Percentiles rank a stretch among this genome's conserved stretches.
Evolutionary conservation across 37 sponge, comb jelly and placozoan genomes (phyloP).

Genomic region (Diacarnus erythraeanus): DNA sequence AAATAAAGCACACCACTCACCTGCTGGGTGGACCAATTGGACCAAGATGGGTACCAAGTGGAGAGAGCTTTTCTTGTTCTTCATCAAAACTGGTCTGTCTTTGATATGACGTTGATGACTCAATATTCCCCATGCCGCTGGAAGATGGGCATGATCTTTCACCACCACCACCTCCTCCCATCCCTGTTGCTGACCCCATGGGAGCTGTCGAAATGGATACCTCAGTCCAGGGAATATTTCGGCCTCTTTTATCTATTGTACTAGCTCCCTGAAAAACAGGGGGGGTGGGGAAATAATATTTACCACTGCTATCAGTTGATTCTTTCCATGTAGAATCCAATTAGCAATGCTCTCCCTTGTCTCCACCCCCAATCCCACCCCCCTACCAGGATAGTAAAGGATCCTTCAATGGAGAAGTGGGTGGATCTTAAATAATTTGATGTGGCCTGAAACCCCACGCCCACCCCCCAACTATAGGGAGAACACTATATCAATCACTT

Average conservation of each 20-base stretch:
- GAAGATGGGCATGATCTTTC: conserved; percentile 1
- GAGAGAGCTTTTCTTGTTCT: conserved; percentile 18
- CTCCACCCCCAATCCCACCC: no score
- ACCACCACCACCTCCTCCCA: background rate
- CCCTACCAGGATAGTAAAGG: no score
- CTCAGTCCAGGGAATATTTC: conserved; percentile 22
- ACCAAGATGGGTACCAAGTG: conserved; percentile 16
- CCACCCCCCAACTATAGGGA: background rate
- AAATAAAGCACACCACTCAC: conserved; percentile 11
- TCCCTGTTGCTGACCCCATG: background rate
- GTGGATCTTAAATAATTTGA: no score
- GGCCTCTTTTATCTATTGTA: background rate
- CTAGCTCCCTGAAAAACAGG: no score
- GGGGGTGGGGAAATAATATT: no score
- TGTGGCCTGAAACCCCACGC: no score
- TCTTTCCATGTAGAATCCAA: no score
- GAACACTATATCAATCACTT: background rate
- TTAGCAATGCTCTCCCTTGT: no score
- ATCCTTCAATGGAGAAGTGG: no score
- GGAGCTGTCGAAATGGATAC: background rate
- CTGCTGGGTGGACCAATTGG: conserved; percentile 64
- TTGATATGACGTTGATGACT: background rate
- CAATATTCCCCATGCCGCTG: background rate
- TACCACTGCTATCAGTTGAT: no score
- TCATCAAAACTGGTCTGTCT: conserved; percentile 1